phyloP scores from a whole-genome alignment of 2,888 invertebrate genomes.

The Drosophila dives region DNA sequence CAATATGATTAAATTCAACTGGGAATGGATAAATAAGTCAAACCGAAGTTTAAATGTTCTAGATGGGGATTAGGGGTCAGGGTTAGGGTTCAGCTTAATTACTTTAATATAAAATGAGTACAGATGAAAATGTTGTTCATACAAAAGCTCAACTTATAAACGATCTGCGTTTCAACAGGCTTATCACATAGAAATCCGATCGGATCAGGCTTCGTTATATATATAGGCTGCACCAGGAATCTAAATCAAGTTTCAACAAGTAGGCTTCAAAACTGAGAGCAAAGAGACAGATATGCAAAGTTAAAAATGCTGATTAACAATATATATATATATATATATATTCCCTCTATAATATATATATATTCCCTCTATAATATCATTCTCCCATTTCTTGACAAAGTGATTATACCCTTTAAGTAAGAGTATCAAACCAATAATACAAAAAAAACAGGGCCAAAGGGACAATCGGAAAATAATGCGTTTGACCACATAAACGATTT shows the following conservation, averaged over 20 bases:
- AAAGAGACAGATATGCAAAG: not conserved
- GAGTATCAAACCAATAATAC: conserved; percentile 3
- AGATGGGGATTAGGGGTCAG: not conserved
- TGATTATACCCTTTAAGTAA: not conserved
- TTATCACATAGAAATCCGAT: too few species aligned
- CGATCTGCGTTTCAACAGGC: too few species aligned
- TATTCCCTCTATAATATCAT: not conserved
- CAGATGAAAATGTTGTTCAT: not conserved
- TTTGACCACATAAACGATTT: conserved; percentile 77
- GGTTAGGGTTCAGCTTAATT: not conserved
- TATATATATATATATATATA: not conserved
- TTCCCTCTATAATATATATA: not conserved
- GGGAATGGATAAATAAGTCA: not conserved
- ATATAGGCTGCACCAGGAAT: not conserved
- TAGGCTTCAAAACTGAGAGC: not conserved
- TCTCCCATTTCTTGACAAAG: not conserved
- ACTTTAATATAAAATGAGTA: not conserved
- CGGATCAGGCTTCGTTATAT: too few species aligned
- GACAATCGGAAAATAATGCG: conserved; percentile 70
- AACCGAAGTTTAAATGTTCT: not conserved
- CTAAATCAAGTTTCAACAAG: not conserved
- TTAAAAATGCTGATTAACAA: not conserved
- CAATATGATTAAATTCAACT: conserved; percentile 2
- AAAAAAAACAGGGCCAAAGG: conserved; percentile 3
- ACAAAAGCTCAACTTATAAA: too few species aligned